Conservation (phyloP, 2,797 vertebrate genomes). For the Xenops minutus region DNA sequence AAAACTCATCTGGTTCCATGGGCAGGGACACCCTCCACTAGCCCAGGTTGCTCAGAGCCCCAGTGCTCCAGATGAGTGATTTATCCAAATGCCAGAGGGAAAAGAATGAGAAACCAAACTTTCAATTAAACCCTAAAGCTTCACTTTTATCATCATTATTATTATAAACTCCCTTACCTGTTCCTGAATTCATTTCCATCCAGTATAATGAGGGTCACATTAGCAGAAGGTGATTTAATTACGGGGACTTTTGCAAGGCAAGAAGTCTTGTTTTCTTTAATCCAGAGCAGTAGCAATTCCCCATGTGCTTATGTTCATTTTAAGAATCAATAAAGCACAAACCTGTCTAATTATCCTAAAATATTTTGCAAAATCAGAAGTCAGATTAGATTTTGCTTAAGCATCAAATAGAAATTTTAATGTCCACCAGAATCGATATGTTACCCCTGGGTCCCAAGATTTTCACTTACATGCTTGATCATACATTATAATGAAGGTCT, state of each 20-base stretch:
- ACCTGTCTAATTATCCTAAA: constrained; percentile 64
- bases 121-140: not conserved
- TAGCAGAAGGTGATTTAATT: constrained; percentile 37
- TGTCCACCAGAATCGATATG: constrained; percentile 33
- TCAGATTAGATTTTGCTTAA: constrained; percentile 66
- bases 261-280: not conserved
- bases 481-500: constrained; percentile 47
- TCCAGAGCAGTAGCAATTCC: constrained; percentile 37
- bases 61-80: not conserved
- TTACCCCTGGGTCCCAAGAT: constrained; percentile 23
- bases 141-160: not conserved
- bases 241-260: not conserved
- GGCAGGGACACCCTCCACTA: not conserved
- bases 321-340: constrained; percentile 66
- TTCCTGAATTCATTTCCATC: not conserved
- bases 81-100: not conserved
- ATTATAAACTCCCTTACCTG: not conserved
- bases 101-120: not conserved
- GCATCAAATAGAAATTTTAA: constrained; percentile 62
- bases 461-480: constrained; percentile 57
- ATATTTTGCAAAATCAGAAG: constrained; percentile 62
- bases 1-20: not conserved
- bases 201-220: not conserved
- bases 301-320: constrained; percentile 48
- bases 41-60: not conserved